These are phyloP conservation scores for Tupiocoris notatus DNA, from an alignment of 2,888 invertebrate species.

Conservation along the genomic window DNA sequence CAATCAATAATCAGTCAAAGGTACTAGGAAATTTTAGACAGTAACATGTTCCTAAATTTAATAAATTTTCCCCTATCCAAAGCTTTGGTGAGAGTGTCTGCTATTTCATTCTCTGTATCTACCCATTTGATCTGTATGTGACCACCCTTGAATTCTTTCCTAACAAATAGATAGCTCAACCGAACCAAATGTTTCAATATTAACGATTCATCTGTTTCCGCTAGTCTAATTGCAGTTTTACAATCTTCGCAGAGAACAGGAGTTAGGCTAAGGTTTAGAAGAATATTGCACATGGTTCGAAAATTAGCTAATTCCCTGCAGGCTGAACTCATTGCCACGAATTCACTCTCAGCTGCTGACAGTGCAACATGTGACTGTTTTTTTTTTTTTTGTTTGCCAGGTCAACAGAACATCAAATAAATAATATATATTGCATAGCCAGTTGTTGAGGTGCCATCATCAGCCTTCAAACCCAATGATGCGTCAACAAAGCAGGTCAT, in stretches of 20 bases:
- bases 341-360: not conserved
- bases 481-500: not conserved
- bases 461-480: not conserved
- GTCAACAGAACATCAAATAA: not conserved
- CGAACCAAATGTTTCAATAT: not conserved
- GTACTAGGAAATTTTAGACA: too few species aligned
- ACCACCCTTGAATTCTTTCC: not conserved
- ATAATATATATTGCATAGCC: not conserved
- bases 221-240: not conserved
- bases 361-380: not conserved
- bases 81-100: not conserved
- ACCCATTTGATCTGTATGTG: not conserved
- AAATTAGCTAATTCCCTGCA: slow-evolving; percentile 1
- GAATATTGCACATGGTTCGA: not conserved
- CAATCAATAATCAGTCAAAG: too few species aligned
- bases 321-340: not conserved
- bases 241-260: not conserved
- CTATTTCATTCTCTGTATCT: not conserved
- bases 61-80: not conserved
- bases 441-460: not conserved
- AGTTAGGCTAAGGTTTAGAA: not conserved
- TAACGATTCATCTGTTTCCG: not conserved
- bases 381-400: not conserved
- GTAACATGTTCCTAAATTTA: not conserved
- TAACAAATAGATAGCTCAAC: not conserved